Base-by-base conservation (phyloP, 2,113 vertebrate species). In the Calidris pygmaea region DNA sequence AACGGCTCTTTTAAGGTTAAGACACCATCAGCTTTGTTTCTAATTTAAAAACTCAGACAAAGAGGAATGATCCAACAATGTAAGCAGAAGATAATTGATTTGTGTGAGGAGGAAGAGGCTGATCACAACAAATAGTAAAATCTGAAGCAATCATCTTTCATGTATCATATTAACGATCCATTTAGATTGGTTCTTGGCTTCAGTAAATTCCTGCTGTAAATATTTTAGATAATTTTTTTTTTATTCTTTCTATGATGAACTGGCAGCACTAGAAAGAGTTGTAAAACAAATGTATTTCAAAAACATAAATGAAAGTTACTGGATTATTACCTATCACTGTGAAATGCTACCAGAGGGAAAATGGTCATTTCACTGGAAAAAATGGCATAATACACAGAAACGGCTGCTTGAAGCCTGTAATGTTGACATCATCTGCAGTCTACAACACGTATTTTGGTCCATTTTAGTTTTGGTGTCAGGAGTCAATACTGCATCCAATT, bases 201-300 rank as follows among this genome's bases (percentile, higher is more conserved):
- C 80, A 76, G 50, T 50, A 87, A 80, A 24, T 74, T 93, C 81
- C 6, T 39, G 70, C 91, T 93, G 91, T 39, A 89, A 93, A 97
- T 65, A 94, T 80, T 96, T 97, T 67, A 86, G 63, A 66, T 60
- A 5, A 73, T 75, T 87, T 77, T 87, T 94, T 89, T 85, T 92
- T 89, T 45, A 45, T 53, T 74, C 89, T 90, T 90, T 82, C 68
- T 89, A 17, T 48, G 58, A 95, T 12, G 26, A 93, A 60, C 37
- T 82, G 84, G 62, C 58, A 90, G 41, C 78, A 76, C 52, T 83
- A 87, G 85, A 96, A 93, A 92, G 59, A 93, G 73, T 96, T 84
- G 85, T n/a, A 81, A 95, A 97, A 92, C 67, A 96, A 97, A 93
- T 93, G 85, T 92, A 66, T 72, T 97, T 95, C 70, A 87, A 94